These are phyloP conservation scores for Erythrocercus mccallii DNA, from an alignment of 2,113 vertebrate species.

Conservation along the genomic window DNA sequence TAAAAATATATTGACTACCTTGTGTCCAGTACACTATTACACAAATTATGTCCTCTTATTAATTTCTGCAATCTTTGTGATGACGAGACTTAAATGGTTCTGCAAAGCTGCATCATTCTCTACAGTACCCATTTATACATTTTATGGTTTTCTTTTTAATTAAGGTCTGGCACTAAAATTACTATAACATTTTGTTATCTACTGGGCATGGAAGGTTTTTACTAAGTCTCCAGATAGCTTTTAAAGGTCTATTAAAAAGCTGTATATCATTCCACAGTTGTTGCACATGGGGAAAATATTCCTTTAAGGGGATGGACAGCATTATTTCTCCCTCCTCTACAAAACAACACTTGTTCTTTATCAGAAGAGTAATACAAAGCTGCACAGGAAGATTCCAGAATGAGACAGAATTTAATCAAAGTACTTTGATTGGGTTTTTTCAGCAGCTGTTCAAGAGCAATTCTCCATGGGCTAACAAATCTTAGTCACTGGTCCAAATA, in stretches of 20 bases:
- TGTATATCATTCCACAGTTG: background rate
- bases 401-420: background rate
- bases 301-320: background rate
- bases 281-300: conserved; percentile 11
- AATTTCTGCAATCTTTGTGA: conserved; percentile 17
- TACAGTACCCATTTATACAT: background rate
- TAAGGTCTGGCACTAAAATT: conserved; percentile 54
- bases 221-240: conserved; percentile 41
- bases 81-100: conserved; percentile 10
- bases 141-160: conserved; percentile 62
- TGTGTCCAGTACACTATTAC: background rate
- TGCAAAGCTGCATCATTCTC: background rate
- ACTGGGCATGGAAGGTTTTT: conserved; percentile 32
- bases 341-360: background rate
- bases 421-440: background rate
- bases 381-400: background rate
- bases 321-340: background rate
- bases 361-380: background rate
- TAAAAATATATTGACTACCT: background rate
- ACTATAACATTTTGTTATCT: conserved; percentile 55
- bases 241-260: conserved; percentile 50
- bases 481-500: background rate
- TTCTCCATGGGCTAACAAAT: background rate
- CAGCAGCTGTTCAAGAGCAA: background rate
- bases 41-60: background rate